Conservation (phyloP, 2,113 vertebrate genomes). For the Aegithalos caudatus region DNA sequence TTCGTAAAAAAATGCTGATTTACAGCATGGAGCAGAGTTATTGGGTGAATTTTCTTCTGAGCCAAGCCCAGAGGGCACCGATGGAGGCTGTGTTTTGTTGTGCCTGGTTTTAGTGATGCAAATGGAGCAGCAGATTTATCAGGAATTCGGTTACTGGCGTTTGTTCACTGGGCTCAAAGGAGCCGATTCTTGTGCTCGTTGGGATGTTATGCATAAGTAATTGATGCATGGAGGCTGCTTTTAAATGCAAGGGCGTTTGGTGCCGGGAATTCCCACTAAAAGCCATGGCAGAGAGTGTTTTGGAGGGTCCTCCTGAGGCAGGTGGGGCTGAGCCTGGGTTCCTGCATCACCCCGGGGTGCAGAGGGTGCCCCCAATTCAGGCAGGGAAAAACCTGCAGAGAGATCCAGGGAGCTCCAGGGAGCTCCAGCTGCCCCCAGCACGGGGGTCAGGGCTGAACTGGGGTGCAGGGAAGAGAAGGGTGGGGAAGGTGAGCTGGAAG, state of each 20-base stretch:
- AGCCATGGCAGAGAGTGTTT: fast-evolving
- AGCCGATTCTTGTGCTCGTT: background rate
- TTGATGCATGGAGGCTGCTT: background rate
- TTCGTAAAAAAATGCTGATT: background rate
- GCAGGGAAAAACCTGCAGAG: fast-evolving
- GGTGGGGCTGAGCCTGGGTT: background rate
- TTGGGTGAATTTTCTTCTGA: background rate
- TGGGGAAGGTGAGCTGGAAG: background rate
- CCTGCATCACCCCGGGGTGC: fast-evolving
- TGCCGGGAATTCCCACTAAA: background rate
- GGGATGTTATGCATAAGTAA: background rate
- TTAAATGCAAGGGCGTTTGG: background rate
- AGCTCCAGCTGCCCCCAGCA: background rate
- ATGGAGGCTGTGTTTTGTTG: background rate
- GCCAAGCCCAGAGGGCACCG: background rate
- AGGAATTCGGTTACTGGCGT: background rate
- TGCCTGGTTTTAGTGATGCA: background rate
- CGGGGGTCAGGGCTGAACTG: background rate
- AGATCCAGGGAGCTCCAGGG: background rate
- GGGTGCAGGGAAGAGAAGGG: background rate
- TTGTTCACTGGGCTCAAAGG: background rate
- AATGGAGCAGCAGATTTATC: background rate
- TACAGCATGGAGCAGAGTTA: fast-evolving
- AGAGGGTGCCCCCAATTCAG: background rate
- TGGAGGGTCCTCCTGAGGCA: background rate